Evolutionary conservation across 1,140 invertebrate genomes (phyloP).

Genomic region (Zaprionus taronus): DNA sequence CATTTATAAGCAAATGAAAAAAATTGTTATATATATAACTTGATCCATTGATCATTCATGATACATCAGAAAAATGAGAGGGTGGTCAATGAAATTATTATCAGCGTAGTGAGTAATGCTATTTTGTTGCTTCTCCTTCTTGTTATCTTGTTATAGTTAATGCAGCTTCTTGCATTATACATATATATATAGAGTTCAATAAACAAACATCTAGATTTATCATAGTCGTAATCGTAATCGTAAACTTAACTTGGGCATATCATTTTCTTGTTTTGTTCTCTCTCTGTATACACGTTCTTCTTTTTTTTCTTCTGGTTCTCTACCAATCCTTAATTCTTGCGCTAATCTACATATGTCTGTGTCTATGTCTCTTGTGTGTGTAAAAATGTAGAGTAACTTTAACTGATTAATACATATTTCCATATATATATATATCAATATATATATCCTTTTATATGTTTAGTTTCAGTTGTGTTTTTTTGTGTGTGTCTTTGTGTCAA

Average conservation of each 20-base stretch:
- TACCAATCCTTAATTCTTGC: conserved; percentile 28
- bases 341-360: conserved; percentile 46
- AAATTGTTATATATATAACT: conserved; percentile 41
- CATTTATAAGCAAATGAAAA: conserved; percentile 60
- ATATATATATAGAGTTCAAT: conserved; percentile 24
- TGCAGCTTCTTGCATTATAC: conserved; percentile 55
- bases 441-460: background rate
- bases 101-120: conserved; percentile 56
- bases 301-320: background rate
- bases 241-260: conserved; percentile 69
- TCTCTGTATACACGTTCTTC: conserved; percentile 15
- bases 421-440: conserved; percentile 17
- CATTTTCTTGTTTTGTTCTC: conserved; percentile 26
- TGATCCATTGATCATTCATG: conserved; percentile 21
- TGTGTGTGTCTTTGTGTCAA: conserved; percentile 20
- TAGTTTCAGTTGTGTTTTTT: conserved; percentile 15
- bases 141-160: conserved; percentile 39
- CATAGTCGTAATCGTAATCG: conserved; percentile 53
- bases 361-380: conserved; percentile 19
- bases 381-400: conserved; percentile 66
- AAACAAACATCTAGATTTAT: conserved; percentile 58
- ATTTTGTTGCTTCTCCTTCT: conserved; percentile 28
- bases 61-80: conserved; percentile 36
- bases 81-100: conserved; percentile 34
- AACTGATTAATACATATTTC: conserved; percentile 51